These are phyloP conservation scores for Mystacides longicornis DNA, from an alignment of 2,888 invertebrate genomes.

Conservation along the genomic window DNA sequence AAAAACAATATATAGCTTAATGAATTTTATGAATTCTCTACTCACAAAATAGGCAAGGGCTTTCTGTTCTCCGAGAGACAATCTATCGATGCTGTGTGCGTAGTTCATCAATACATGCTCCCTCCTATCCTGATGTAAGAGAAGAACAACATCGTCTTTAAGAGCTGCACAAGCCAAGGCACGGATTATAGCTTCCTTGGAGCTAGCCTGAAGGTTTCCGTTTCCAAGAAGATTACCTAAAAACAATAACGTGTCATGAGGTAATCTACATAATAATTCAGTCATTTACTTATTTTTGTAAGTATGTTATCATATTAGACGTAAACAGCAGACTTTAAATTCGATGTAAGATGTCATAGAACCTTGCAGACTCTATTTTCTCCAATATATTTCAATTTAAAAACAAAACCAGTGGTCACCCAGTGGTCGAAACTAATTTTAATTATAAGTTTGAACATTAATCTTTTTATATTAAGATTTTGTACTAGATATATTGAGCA, in stretches of 20 bases:
- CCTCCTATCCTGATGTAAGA: conserved; percentile 83
- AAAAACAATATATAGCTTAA: background rate
- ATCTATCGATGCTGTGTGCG: conserved; percentile 71
- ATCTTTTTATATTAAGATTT: too few species aligned
- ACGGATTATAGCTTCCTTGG: conserved; percentile 60
- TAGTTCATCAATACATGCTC: conserved; percentile 86
- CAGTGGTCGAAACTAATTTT: too few species aligned
- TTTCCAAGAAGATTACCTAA: conserved; percentile 43
- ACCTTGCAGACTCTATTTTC: background rate
- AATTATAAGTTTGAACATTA: too few species aligned
- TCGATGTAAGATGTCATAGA: too few species aligned
- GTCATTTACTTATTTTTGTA: background rate
- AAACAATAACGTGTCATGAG: background rate
- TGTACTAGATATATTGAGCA: too few species aligned
- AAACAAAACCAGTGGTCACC: background rate
- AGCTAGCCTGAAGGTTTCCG: conserved; percentile 48
- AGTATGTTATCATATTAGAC: too few species aligned
- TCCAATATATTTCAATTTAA: background rate
- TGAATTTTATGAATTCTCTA: background rate
- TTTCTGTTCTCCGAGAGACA: conserved; percentile 66
- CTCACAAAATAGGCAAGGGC: conserved; percentile 75
- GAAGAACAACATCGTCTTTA: conserved; percentile 82
- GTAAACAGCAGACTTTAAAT: too few species aligned
- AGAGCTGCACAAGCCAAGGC: conserved; percentile 69
- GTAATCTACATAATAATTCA: background rate